phyloP scores from a whole-genome alignment of 1,140 invertebrate genomes.

The Brachionus calyciflorus region DNA sequence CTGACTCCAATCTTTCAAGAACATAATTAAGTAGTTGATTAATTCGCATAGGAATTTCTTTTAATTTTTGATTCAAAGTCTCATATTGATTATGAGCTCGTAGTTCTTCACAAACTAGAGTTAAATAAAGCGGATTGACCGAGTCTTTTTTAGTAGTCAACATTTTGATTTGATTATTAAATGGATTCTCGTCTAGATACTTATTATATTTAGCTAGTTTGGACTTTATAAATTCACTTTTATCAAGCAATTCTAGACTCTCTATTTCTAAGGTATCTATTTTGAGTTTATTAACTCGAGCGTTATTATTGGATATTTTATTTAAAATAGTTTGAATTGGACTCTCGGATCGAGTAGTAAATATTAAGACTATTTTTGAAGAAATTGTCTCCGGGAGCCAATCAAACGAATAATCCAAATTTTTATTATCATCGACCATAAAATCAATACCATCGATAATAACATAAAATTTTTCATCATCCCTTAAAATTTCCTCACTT shows the following conservation, averaged over 20 bases:
- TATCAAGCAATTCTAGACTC: slow-evolving; percentile 56
- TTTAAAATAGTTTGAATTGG: background rate
- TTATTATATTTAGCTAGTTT: slow-evolving; percentile 56
- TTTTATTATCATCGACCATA: slow-evolving; percentile 53
- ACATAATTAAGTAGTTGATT: slow-evolving; percentile 56
- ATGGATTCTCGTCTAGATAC: slow-evolving; percentile 58
- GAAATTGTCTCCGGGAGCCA: slow-evolving; percentile 55
- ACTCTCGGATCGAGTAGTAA: background rate
- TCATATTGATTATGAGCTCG: slow-evolving; percentile 60
- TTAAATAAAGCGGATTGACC: slow-evolving; percentile 57
- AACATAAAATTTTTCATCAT: slow-evolving; percentile 46
- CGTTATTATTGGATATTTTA: background rate
- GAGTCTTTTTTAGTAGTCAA: slow-evolving; percentile 60
- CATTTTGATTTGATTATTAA: slow-evolving; percentile 62
- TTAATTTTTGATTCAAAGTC: slow-evolving; percentile 56
- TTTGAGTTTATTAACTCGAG: background rate
- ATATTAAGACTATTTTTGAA: slow-evolving; percentile 6
- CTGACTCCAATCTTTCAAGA: slow-evolving; percentile 54
- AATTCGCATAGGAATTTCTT: slow-evolving; percentile 55
- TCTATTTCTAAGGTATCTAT: slow-evolving; percentile 51
- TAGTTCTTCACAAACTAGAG: slow-evolving; percentile 61
- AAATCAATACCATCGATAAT: slow-evolving; percentile 59
- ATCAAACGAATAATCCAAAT: slow-evolving; percentile 52
- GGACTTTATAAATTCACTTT: slow-evolving; percentile 54
- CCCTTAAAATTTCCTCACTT: background rate